These are phyloP conservation scores for Trichogramma pretiosum DNA, from an alignment of 1,140 invertebrate species.

Conservation along the genomic window DNA sequence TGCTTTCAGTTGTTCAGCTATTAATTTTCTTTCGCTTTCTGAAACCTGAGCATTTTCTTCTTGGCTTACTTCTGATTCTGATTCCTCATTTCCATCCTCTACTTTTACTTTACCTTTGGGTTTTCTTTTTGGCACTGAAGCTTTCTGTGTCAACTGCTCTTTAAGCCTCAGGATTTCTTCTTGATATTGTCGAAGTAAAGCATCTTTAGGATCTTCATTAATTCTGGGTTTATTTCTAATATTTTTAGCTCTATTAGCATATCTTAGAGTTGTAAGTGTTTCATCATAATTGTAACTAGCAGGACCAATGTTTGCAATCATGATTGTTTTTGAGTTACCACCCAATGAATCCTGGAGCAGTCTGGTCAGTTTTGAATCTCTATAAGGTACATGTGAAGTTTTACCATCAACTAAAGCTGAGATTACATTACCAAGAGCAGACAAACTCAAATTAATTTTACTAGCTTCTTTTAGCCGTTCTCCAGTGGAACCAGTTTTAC, in stretches of 20 bases:
- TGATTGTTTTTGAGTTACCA: constrained; percentile 94
- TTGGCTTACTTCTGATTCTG: constrained; percentile 34
- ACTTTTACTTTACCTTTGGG: constrained; percentile 44
- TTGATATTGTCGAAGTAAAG: constrained; percentile 88
- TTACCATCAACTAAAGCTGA: constrained; percentile 90
- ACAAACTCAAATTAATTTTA: constrained; percentile 91
- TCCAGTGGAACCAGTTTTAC: constrained; percentile 85
- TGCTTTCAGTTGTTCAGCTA: constrained; percentile 50
- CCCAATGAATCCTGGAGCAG: constrained; percentile 89
- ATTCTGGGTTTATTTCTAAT: constrained; percentile 95
- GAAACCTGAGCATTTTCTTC: constrained; percentile 47
- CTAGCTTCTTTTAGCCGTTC: constrained; percentile 87
- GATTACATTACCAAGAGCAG: constrained; percentile 90
- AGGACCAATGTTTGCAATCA: constrained; percentile 93
- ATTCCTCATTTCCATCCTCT: constrained; percentile 41
- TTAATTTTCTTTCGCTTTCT: constrained; percentile 55
- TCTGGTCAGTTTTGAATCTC: constrained; percentile 88
- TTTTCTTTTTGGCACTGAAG: constrained; percentile 49
- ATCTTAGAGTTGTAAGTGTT: constrained; percentile 90
- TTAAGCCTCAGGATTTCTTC: constrained; percentile 91
- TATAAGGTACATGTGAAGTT: constrained; percentile 86
- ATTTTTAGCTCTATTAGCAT: constrained; percentile 94
- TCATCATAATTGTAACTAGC: constrained; percentile 97
- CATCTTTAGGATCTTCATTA: constrained; percentile 98
- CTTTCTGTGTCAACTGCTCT: constrained; percentile 66